A percentile compares a stretch with the other conserved stretches of the same genome.
Conservation (phyloP, 2,113 vertebrate genomes). For the Equus quagga region DNA sequence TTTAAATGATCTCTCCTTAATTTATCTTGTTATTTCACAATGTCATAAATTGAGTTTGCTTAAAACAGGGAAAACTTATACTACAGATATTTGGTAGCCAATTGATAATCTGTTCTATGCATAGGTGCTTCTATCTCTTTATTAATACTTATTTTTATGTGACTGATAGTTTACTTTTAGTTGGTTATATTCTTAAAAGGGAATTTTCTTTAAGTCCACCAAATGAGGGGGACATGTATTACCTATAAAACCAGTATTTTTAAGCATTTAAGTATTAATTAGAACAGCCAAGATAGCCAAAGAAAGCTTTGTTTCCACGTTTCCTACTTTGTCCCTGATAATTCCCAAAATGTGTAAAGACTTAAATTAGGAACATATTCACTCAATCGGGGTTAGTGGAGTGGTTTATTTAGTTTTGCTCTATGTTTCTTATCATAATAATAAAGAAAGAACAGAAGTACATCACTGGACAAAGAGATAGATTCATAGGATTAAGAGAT, state of each 20-base stretch:
- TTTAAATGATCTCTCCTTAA: background rate
- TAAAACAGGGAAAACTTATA: background rate
- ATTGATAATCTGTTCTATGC: background rate
- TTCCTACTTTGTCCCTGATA: background rate
- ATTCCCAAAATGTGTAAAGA: slow-evolving; percentile 6
- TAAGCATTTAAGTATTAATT: background rate
- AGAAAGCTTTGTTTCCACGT: slow-evolving; percentile 18
- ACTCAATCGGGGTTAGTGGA: background rate
- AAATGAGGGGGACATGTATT: background rate
- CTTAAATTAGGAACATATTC: background rate
- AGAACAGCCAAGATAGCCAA: background rate
- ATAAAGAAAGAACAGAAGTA: slow-evolving; percentile 8
- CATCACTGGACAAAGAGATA: background rate
- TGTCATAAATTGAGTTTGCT: background rate
- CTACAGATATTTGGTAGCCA: background rate
- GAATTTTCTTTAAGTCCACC: slow-evolving; percentile 21
- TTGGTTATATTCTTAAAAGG: slow-evolving; percentile 14
- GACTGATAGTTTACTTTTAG: slow-evolving; percentile 34
- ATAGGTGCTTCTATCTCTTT: background rate
- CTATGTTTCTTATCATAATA: slow-evolving; percentile 4
- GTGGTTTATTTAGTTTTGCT: slow-evolving; percentile 22
- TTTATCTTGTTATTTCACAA: slow-evolving; percentile 22
- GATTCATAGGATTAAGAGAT: background rate
- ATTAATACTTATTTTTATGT: slow-evolving; percentile 9
- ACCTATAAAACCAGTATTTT: background rate